Evolutionary conservation across 1,140 invertebrate genomes (phyloP).

Genomic region (Acromyrmex heyeri): DNA sequence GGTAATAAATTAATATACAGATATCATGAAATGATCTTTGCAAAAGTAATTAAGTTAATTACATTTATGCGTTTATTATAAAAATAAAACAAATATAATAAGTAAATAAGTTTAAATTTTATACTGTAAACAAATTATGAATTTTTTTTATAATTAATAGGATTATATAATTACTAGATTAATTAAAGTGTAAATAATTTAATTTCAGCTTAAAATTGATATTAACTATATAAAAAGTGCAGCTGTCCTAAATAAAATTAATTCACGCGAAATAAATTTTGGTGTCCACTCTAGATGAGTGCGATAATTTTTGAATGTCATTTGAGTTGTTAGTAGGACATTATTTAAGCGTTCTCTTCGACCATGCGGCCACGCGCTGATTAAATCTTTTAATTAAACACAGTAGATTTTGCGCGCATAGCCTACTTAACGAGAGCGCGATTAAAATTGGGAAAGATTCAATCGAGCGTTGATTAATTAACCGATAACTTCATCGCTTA

Average conservation of each 20-base stretch:
- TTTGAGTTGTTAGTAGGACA: constrained; percentile 45
- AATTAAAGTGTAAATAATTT: constrained; percentile 31
- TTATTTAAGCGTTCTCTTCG: constrained; percentile 45
- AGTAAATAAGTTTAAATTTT: not conserved
- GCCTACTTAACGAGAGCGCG: constrained; percentile 44
- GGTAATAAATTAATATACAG: not conserved
- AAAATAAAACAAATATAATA: constrained; percentile 26
- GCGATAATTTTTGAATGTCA: constrained; percentile 53
- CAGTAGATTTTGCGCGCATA: constrained; percentile 50
- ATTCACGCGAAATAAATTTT: constrained; percentile 48
- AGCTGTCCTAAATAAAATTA: constrained; percentile 42
- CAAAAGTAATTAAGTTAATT: constrained; percentile 31
- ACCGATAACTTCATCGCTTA: constrained; percentile 59
- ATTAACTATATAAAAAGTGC: not conserved
- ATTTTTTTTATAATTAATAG: not conserved
- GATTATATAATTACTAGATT: constrained; percentile 26
- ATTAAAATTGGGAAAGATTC: constrained; percentile 54
- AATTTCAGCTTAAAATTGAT: constrained; percentile 37
- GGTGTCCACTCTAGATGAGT: constrained; percentile 26
- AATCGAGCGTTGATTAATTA: constrained; percentile 54
- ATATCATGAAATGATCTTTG: not conserved
- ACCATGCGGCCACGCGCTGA: constrained; percentile 27
- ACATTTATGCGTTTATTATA: not conserved
- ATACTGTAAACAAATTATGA: not conserved
- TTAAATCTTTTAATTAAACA: constrained; percentile 66